Percentiles rank a stretch among this genome's conserved stretches.
Evolutionary conservation across 2,888 invertebrate genomes (phyloP).

Genomic region (Chaitophorus viminalis): DNA sequence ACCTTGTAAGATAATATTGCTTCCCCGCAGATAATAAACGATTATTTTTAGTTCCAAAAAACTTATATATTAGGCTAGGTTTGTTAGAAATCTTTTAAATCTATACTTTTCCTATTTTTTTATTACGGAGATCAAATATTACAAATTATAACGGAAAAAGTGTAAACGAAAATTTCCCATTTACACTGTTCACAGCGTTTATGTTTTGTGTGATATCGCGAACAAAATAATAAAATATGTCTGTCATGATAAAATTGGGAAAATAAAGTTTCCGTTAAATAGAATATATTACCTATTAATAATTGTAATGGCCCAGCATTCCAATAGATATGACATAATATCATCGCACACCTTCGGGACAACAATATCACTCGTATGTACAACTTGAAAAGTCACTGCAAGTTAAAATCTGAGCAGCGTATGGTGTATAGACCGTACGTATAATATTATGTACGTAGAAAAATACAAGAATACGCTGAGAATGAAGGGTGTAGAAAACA

Average conservation of each 20-base stretch:
- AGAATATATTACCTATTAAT: not conserved
- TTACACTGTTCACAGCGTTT: too few species aligned
- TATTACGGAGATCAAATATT: too few species aligned
- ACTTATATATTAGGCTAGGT: too few species aligned
- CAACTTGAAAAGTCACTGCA: not conserved
- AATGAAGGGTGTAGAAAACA: conserved; percentile 18
- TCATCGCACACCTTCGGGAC: not conserved
- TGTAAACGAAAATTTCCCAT: too few species aligned
- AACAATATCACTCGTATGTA: not conserved
- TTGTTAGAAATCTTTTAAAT: too few species aligned
- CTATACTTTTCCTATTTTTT: too few species aligned
- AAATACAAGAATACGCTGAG: not conserved
- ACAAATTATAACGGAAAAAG: too few species aligned
- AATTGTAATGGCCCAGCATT: not conserved
- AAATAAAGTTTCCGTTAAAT: not conserved
- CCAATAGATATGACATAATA: not conserved
- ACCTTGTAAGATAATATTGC: too few species aligned
- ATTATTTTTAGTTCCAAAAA: too few species aligned
- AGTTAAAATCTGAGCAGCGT: not conserved
- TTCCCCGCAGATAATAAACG: too few species aligned
- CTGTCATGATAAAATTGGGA: not conserved
- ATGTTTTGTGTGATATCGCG: too few species aligned
- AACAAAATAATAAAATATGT: too few species aligned
- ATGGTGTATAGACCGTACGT: not conserved
- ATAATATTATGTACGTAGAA: not conserved